These are phyloP conservation scores for Orchesella flavescens DNA, from an alignment of 2,888 invertebrate species.

Conservation along the genomic window DNA sequence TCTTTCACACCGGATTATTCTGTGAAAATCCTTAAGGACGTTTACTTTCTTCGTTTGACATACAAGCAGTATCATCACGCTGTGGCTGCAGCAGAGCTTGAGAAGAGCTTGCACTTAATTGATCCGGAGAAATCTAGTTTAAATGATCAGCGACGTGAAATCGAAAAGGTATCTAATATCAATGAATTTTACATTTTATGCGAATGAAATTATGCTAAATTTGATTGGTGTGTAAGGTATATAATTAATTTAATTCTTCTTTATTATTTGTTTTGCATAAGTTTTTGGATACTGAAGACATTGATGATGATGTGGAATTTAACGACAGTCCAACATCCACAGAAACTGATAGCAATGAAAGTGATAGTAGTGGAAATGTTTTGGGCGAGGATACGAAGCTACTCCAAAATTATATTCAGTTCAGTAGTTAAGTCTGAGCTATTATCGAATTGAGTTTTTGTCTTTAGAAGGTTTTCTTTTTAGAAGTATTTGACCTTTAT, in stretches of 20 bases:
- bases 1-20: conserved; percentile 95
- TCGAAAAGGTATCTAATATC: conserved; percentile 66
- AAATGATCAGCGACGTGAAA: conserved; percentile 86
- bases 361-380: conserved; percentile 43
- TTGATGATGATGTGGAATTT: conserved; percentile 36
- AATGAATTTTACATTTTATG: no score
- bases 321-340: conserved; percentile 23
- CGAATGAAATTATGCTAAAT: no score
- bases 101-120: conserved; percentile 81
- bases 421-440: no score
- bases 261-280: no score
- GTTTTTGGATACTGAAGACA: conserved; percentile 50
- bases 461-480: no score
- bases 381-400: conserved; percentile 46
- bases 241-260: no score
- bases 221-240: no score
- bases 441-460: no score
- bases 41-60: conserved; percentile 89
- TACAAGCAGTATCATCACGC: conserved; percentile 91
- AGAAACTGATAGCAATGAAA: conserved; percentile 56
- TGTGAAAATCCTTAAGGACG: conserved; percentile 87
- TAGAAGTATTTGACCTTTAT: no score
- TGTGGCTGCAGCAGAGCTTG: conserved; percentile 88
- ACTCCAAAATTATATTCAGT: no score
- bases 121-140: conserved; percentile 75